A percentile compares a stretch with the other conserved stretches of the same genome.
These are phyloP conservation scores for Zeuzera pyrina DNA, from an alignment of 2,888 invertebrate species.

Conservation along the genomic window DNA sequence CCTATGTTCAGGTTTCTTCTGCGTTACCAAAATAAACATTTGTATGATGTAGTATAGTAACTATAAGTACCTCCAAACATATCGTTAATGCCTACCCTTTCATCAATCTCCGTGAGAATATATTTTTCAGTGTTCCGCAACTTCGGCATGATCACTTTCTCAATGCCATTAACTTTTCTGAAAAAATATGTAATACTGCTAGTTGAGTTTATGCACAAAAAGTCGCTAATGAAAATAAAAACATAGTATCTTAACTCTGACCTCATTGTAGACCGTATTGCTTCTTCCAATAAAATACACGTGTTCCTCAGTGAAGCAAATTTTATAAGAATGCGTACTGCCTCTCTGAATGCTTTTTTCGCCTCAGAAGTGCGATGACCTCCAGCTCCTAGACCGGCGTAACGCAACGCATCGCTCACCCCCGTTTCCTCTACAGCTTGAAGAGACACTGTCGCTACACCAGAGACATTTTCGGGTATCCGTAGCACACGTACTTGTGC, in stretches of 20 bases:
- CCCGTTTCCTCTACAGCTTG: constrained; percentile 47
- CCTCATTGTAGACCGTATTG: constrained; percentile 54
- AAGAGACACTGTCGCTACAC: constrained; percentile 48
- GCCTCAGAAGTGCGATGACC: constrained; percentile 57
- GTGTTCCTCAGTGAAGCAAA: constrained; percentile 63
- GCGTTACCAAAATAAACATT: too few relatives aligned
- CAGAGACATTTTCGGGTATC: constrained; percentile 54
- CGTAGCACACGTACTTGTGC: constrained; percentile 57
- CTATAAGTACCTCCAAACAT: too few relatives aligned
- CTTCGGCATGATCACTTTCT: constrained; percentile 63
- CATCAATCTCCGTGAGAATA: constrained; percentile 60
- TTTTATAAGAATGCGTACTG: constrained; percentile 52
- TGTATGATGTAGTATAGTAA: too few relatives aligned
- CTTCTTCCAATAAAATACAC: constrained; percentile 47
- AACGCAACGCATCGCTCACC: constrained; percentile 41
- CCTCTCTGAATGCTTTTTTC: constrained; percentile 56
- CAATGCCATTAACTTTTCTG: constrained; percentile 65
- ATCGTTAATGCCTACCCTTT: constrained; percentile 52
- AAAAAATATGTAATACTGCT: constrained; percentile 18
- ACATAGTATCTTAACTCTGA: constrained; percentile 17
- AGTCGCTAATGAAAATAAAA: too few relatives aligned
- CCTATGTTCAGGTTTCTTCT: too few relatives aligned
- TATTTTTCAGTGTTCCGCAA: constrained; percentile 55
- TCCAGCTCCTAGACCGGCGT: constrained; percentile 54
- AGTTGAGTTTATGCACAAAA: too few relatives aligned